A percentile compares a stretch with the other conserved stretches of the same genome.
These are phyloP conservation scores for Ypsolopha sequella DNA, from an alignment of 2,888 invertebrate genomes.

Conservation along the genomic window DNA sequence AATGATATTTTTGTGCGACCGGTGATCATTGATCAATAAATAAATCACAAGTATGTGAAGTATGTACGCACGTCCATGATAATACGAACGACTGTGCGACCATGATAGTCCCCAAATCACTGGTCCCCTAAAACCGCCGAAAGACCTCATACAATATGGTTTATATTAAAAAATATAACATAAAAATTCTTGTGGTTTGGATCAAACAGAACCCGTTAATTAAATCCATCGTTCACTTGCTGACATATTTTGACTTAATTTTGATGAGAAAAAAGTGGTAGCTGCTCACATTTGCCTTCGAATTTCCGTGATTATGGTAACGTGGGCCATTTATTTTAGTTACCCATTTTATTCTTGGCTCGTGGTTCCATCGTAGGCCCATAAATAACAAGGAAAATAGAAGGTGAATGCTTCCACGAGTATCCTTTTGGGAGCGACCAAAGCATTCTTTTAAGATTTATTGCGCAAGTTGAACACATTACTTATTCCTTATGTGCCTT, in stretches of 20 bases:
- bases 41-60: no score
- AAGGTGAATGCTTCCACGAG: constrained; percentile 67
- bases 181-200: no score
- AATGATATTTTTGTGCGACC: no score
- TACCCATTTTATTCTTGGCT: constrained; percentile 65
- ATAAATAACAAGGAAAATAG: constrained; percentile 69
- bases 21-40: no score
- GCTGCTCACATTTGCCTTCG: constrained; percentile 31
- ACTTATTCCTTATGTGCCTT: constrained; percentile 66
- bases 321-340: constrained; percentile 61
- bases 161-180: no score
- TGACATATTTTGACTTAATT: constrained; percentile 28
- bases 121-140: no score
- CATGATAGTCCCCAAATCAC: no score
- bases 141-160: no score
- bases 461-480: constrained; percentile 66
- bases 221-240: no score
- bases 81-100: no score
- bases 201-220: no score
- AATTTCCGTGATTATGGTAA: constrained; percentile 57
- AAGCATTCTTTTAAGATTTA: constrained; percentile 71
- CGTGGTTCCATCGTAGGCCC: constrained; percentile 63
- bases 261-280: constrained; percentile 33
- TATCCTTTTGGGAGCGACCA: constrained; percentile 68
- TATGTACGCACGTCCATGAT: no score